Percentiles rank a stretch among this genome's conserved stretches.
These are phyloP conservation scores for Trachelus tabidus DNA, from an alignment of 2,888 invertebrate genomes.

Conservation along the genomic window DNA sequence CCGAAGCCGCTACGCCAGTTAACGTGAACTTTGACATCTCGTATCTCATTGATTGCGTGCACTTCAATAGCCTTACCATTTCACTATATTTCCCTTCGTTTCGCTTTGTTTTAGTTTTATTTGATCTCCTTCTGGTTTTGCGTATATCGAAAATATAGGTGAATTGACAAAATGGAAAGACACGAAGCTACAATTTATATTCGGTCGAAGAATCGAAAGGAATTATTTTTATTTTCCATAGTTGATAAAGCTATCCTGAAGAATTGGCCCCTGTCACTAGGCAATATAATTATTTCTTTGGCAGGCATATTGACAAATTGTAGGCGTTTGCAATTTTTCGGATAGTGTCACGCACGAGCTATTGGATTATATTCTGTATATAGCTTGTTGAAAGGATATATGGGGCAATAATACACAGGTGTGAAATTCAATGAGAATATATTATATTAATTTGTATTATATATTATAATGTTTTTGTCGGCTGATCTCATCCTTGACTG, in stretches of 20 bases:
- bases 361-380: neutral
- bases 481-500: neutral
- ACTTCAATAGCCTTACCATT: neutral
- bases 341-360: neutral
- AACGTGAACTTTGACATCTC: constrained; percentile 20
- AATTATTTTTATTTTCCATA: neutral
- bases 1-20: constrained; percentile 19
- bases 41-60: constrained; percentile 20
- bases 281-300: neutral
- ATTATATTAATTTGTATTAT: neutral
- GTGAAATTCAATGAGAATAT: neutral
- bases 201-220: neutral
- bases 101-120: neutral
- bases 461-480: neutral
- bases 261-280: neutral
- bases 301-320: neutral
- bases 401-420: neutral
- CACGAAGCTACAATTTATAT: neutral
- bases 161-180: neutral
- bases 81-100: neutral
- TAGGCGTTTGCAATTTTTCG: neutral
- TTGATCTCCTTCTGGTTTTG: neutral
- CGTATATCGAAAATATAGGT: neutral
- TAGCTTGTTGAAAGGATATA: no score
- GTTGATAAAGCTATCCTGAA: neutral